phyloP scores from a whole-genome alignment of 1,140 invertebrate genomes.

The Lasioglossum albipes region DNA sequence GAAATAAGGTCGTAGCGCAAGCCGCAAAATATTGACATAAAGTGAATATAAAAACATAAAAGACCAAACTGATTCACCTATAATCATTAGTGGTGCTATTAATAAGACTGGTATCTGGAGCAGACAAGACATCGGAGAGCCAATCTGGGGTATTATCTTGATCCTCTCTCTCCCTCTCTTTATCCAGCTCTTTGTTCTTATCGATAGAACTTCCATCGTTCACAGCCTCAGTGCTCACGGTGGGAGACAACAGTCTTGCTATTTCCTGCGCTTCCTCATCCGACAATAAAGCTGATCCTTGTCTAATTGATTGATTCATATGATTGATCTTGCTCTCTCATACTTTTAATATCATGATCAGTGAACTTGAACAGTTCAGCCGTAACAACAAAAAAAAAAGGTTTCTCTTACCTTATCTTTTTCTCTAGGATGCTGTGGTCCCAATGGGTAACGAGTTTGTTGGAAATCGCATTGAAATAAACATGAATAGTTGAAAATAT shows the following conservation, averaged over 20 bases:
- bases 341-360: constrained; percentile 22
- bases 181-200: constrained; percentile 69
- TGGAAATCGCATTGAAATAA: constrained; percentile 59
- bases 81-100: constrained; percentile 79
- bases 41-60: constrained; percentile 49
- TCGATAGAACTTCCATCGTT: constrained; percentile 64
- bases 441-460: constrained; percentile 46
- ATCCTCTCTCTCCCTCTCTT: constrained; percentile 80
- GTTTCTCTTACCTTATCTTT: constrained; percentile 86
- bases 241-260: constrained; percentile 86
- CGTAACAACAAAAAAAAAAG: constrained; percentile 3
- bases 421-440: constrained; percentile 86
- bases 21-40: constrained; percentile 47
- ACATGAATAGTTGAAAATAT: constrained; percentile 54
- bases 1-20: constrained; percentile 41
- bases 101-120: constrained; percentile 78
- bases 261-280: constrained; percentile 94
- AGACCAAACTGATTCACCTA: constrained; percentile 73
- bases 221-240: constrained; percentile 64
- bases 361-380: constrained; percentile 35
- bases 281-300: constrained; percentile 87
- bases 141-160: constrained; percentile 80
- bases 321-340: constrained; percentile 29
- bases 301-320: constrained; percentile 78
- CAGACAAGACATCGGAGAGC: constrained; percentile 81